Percentiles rank a stretch among this genome's conserved stretches.
Evolutionary conservation across 2,797 vertebrate genomes (phyloP).

Genomic region (Dendrocincla fuliginosa): DNA sequence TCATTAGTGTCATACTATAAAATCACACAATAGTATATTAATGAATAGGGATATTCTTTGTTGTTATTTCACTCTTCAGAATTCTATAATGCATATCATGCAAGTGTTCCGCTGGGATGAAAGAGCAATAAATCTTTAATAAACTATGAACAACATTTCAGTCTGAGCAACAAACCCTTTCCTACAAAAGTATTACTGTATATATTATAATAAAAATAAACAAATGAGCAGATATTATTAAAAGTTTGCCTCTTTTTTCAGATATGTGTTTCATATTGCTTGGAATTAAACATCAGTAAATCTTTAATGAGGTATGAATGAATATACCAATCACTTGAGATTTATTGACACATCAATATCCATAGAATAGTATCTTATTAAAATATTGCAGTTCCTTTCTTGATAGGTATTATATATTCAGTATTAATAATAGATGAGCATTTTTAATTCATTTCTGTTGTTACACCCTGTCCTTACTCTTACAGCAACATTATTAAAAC

Average conservation of each 20-base stretch:
- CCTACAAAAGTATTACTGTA: constrained; percentile 56
- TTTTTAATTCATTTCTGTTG: constrained; percentile 76
- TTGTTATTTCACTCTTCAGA: constrained; percentile 21
- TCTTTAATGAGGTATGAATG: constrained; percentile 71
- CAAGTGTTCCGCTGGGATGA: constrained; percentile 51
- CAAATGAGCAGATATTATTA: constrained; percentile 63
- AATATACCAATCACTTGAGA: constrained; percentile 70
- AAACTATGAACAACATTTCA: constrained; percentile 52
- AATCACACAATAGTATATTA: background rate
- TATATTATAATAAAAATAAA: constrained; percentile 72
- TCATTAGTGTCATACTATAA: background rate
- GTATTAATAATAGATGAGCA: constrained; percentile 74
- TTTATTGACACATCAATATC: constrained; percentile 74
- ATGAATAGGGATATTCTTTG: constrained; percentile 7
- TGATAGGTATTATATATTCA: constrained; percentile 67
- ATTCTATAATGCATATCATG: constrained; percentile 42
- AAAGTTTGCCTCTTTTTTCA: constrained; percentile 57
- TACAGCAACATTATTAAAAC: constrained; percentile 72
- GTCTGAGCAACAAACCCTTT: constrained; percentile 48
- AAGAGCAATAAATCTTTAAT: constrained; percentile 71
- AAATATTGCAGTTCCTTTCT: constrained; percentile 55
- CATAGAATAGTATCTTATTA: constrained; percentile 63
- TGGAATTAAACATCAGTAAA: constrained; percentile 72
- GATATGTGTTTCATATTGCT: constrained; percentile 19
- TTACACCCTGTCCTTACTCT: constrained; percentile 67